These are phyloP conservation scores for Leptopilina syphax DNA, from an alignment of 2,888 invertebrate genomes.

Conservation along the genomic window DNA sequence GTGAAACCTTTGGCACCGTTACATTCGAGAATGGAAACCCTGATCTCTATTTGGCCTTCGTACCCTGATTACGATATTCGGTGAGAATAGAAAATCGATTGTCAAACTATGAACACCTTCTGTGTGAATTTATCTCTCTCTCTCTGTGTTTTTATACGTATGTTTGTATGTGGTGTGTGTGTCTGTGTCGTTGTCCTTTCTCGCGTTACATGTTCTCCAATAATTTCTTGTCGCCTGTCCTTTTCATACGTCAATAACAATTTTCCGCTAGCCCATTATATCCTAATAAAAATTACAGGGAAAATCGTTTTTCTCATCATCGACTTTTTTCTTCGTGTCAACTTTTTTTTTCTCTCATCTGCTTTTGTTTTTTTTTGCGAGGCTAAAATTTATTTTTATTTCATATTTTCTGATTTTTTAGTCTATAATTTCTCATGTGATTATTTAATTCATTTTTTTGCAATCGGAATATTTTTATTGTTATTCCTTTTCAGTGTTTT, in stretches of 20 bases:
- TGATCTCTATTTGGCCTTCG: conserved; percentile 38
- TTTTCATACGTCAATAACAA: conserved; percentile 16
- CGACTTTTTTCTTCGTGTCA: too few relatives aligned
- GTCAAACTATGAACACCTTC: not conserved
- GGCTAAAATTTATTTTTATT: not conserved
- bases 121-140: too few relatives aligned
- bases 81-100: conserved; percentile 38
- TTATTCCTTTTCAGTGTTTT: too few relatives aligned
- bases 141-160: too few relatives aligned
- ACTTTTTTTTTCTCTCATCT: too few relatives aligned
- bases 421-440: too few relatives aligned
- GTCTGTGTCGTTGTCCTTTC: conserved; percentile 1
- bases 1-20: conserved; percentile 34
- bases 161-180: too few relatives aligned
- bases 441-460: too few relatives aligned
- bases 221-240: conserved; percentile 22
- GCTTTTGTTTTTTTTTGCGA: not conserved
- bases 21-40: conserved; percentile 9
- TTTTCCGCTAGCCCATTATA: conserved; percentile 1
- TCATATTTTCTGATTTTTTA: not conserved
- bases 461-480: too few relatives aligned
- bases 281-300: not conserved
- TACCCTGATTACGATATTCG: conserved; percentile 37
- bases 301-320: not conserved
- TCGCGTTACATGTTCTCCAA: conserved; percentile 16